Conservation (phyloP, 2,113 vertebrate genomes). For the Phylloscopus whistleri region DNA sequence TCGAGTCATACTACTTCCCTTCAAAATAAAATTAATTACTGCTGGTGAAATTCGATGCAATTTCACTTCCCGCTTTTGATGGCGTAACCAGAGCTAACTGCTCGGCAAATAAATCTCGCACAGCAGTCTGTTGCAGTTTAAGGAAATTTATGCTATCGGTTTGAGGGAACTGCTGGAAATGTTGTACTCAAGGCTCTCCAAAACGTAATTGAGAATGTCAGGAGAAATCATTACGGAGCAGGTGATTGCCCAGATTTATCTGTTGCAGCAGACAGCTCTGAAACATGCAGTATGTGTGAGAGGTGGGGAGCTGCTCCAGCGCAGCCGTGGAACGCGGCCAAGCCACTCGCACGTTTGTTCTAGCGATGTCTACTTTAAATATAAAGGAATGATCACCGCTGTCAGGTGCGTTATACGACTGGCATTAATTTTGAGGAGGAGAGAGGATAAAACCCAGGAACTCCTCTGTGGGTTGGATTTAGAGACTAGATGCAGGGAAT, state of each 20-base stretch:
- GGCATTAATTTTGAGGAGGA: background rate
- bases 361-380: conserved; percentile 37
- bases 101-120: conserved; percentile 59
- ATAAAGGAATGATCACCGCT: background rate
- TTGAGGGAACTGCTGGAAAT: conserved; percentile 47
- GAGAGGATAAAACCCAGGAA: background rate
- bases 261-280: conserved; percentile 21
- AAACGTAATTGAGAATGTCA: conserved; percentile 68
- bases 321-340: background rate
- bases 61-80: background rate
- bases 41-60: background rate
- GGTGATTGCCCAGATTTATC: conserved; percentile 40
- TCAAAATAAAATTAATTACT: conserved; percentile 33
- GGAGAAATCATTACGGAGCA: conserved; percentile 54
- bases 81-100: conserved; percentile 36
- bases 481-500: background rate
- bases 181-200: conserved; percentile 57
- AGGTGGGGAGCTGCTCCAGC: background rate
- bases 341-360: conserved; percentile 10
- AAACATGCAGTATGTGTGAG: background rate
- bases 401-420: background rate
- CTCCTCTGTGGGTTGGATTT: background rate
- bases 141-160: conserved; percentile 60
- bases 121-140: conserved; percentile 38
- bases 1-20: background rate